Conservation (phyloP, 2,888 invertebrate genomes). For the Drosophila anceps region DNA sequence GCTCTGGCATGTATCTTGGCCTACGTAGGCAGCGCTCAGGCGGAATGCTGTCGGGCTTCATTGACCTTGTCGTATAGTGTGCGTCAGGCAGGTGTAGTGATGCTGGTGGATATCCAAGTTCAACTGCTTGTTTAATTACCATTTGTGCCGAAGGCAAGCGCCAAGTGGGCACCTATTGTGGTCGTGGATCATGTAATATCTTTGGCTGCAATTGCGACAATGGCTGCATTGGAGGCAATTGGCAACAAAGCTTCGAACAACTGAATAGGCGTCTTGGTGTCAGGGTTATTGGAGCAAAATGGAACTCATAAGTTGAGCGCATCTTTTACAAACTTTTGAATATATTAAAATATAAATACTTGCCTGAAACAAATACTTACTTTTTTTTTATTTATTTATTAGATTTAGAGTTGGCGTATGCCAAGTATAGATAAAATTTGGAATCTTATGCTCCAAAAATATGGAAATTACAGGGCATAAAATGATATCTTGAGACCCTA, state of each 20-base stretch:
- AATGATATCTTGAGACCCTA: too few species aligned
- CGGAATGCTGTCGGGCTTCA: conserved; percentile 4
- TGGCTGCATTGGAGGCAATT: conserved; percentile 3
- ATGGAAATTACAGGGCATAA: too few species aligned
- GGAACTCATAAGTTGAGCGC: not conserved
- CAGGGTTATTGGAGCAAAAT: not conserved
- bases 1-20: conserved; percentile 8
- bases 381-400: not conserved
- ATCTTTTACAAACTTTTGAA: not conserved
- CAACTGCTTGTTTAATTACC: not conserved
- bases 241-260: not conserved
- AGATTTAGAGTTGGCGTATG: too few species aligned
- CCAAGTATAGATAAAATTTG: too few species aligned
- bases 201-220: not conserved
- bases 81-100: not conserved
- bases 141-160: conserved; percentile 2
- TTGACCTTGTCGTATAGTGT: not conserved
- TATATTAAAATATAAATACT: not conserved
- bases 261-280: not conserved
- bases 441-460: too few species aligned
- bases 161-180: conserved; percentile 9
- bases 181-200: conserved; percentile 1
- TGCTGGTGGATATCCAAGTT: not conserved
- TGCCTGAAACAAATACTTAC: not conserved
- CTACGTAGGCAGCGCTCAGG: not conserved